These are phyloP conservation scores for Anser brachyrhynchus DNA, from an alignment of 2,113 vertebrate genomes.

Conservation along the genomic window DNA sequence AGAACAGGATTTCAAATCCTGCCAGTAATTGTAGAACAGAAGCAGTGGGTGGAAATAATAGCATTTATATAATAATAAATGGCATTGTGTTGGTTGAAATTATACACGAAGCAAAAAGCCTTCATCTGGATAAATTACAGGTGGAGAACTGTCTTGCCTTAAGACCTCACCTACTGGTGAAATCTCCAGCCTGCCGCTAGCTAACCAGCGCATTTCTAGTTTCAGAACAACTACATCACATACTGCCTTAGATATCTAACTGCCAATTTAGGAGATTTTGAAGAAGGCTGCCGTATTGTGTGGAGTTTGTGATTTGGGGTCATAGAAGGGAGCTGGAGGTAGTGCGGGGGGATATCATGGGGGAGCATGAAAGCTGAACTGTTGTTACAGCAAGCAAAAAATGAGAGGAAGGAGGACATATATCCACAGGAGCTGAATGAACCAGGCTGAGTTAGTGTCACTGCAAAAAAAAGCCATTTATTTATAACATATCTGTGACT, in stretches of 20 bases:
- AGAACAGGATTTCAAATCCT: background rate
- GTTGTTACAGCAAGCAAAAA: background rate
- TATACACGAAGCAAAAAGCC: background rate
- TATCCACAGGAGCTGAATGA: background rate
- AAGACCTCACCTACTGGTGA: background rate
- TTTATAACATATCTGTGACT: background rate
- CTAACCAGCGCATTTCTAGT: background rate
- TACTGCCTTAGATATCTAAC: background rate
- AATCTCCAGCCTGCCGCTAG: background rate
- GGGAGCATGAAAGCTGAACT: background rate
- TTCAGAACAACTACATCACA: rapidly evolving
- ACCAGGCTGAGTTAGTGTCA: background rate
- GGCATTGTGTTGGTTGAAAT: background rate
- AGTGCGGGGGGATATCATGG: background rate
- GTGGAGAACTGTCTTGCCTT: background rate
- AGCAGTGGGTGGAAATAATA: background rate
- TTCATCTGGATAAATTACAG: background rate
- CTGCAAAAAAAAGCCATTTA: background rate
- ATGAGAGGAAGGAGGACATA: background rate
- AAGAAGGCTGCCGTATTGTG: background rate
- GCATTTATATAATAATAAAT: background rate
- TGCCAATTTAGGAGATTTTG: background rate
- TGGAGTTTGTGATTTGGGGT: background rate
- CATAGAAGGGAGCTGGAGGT: background rate
- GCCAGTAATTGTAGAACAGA: background rate